Conservation (phyloP, 1,140 invertebrate genomes). For the Halotydeus destructor region DNA sequence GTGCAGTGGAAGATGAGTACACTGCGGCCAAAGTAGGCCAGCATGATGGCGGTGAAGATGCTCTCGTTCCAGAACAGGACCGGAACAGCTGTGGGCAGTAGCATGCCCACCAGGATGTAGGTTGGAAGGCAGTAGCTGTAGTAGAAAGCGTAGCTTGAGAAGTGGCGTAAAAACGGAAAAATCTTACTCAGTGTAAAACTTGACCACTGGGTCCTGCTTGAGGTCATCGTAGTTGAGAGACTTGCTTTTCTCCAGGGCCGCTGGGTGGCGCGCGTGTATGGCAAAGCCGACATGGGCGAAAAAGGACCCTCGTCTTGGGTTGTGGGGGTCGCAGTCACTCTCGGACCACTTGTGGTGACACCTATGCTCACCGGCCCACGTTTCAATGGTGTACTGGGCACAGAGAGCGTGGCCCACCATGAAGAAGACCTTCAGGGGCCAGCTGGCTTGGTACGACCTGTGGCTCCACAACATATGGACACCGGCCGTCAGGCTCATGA, state of each 20-base stretch:
- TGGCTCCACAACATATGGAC: slow-evolving; percentile 36
- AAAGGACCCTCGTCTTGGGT: slow-evolving; percentile 81
- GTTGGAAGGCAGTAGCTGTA: slow-evolving; percentile 51
- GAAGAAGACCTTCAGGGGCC: slow-evolving; percentile 28
- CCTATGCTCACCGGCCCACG: slow-evolving; percentile 82
- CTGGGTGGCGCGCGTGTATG: slow-evolving; percentile 47
- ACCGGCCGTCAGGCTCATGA: slow-evolving; percentile 42
- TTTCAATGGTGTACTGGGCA: slow-evolving; percentile 73
- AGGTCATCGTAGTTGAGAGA: slow-evolving; percentile 69
- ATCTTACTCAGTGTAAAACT: too few relatives aligned
- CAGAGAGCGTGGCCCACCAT: slow-evolving; percentile 51
- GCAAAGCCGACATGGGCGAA: slow-evolving; percentile 90
- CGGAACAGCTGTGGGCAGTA: slow-evolving; percentile 60
- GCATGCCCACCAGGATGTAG: slow-evolving; percentile 58
- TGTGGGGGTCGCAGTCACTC: slow-evolving; percentile 87
- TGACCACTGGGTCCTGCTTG: slow-evolving; percentile 55
- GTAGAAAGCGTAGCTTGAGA: too few relatives aligned
- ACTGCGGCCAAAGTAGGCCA: too few relatives aligned
- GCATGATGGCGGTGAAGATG: slow-evolving; percentile 50
- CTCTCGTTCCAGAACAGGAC: slow-evolving; percentile 62
- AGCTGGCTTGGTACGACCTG: slow-evolving; percentile 32
- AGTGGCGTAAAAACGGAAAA: too few relatives aligned
- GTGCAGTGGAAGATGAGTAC: too few relatives aligned
- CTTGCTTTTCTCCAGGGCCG: slow-evolving; percentile 65
- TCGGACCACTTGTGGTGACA: slow-evolving; percentile 92